Conservation (phyloP, 2,113 vertebrate genomes). For the Verasper variegatus region DNA sequence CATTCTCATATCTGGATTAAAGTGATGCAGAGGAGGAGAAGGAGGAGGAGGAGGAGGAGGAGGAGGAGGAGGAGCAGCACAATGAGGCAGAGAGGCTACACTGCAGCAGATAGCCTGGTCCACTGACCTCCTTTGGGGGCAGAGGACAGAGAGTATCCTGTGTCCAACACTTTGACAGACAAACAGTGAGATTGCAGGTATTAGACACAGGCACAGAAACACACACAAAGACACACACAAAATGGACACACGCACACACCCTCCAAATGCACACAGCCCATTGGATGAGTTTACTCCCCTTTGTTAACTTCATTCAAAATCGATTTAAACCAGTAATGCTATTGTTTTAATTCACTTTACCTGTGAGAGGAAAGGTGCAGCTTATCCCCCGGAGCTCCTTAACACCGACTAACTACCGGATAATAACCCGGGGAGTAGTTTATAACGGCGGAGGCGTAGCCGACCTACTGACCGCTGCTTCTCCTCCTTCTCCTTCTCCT, state of each 20-base stretch:
- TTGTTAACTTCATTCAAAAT: slow-evolving; percentile 7
- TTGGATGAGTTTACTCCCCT: background rate
- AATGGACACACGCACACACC: background rate
- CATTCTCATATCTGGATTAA: slow-evolving; percentile 66
- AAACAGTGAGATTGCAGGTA: slow-evolving; percentile 48
- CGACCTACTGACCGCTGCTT: slow-evolving; percentile 13
- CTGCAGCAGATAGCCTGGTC: slow-evolving; percentile 70
- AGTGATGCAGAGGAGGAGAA: slow-evolving; percentile 62
- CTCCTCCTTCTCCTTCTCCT: background rate
- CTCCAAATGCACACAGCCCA: background rate
- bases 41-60: background rate
- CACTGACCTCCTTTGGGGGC: slow-evolving; percentile 66
- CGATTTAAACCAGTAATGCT: background rate
- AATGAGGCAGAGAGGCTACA: slow-evolving; percentile 17
- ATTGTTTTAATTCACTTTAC: slow-evolving; percentile 11
- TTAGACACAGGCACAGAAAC: background rate
- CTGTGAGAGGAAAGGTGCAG: slow-evolving; percentile 25
- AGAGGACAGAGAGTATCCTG: slow-evolving; percentile 33
- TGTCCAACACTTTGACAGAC: slow-evolving; percentile 54
- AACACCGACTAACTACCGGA: background rate
- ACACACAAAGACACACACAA: background rate
- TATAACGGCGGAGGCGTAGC: slow-evolving; percentile 30
- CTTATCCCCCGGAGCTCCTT: slow-evolving; percentile 27
- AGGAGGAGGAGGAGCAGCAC: slow-evolving; percentile 34
- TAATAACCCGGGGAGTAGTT: slow-evolving; percentile 54